Evolutionary conservation across 2,113 vertebrate species (phyloP).

Genomic region (Trogon melanurus): DNA sequence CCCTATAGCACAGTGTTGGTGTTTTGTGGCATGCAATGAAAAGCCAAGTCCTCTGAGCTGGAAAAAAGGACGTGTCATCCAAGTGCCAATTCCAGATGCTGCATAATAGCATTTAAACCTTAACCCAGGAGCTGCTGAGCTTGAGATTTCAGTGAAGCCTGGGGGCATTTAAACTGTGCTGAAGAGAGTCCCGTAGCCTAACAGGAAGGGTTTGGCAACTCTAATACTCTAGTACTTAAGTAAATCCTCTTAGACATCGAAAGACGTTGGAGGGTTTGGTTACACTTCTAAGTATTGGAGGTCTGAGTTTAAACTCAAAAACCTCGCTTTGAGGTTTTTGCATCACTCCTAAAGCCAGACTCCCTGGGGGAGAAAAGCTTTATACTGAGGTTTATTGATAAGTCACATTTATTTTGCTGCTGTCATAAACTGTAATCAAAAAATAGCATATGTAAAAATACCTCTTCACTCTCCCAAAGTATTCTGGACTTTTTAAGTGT

Average conservation of each 20-base stretch:
- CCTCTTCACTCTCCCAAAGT: not conserved
- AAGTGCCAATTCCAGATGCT: not conserved
- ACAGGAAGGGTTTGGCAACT: not conserved
- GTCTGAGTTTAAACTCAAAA: not conserved
- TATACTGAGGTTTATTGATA: not conserved
- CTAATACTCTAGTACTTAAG: accelerated
- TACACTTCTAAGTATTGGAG: not conserved
- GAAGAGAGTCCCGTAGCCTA: not conserved
- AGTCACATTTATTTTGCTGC: not conserved
- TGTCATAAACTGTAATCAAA: not conserved
- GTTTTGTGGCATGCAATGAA: not conserved
- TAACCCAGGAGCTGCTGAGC: not conserved
- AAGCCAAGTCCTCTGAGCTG: not conserved
- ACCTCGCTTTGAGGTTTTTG: not conserved
- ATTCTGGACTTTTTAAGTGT: not conserved
- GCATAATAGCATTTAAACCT: accelerated
- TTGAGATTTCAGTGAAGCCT: not conserved
- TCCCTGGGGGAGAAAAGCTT: not conserved
- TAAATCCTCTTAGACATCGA: not conserved
- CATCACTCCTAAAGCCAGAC: not conserved
- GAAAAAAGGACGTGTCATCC: not conserved
- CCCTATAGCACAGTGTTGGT: accelerated
- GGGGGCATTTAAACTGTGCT: not conserved
- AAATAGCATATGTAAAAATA: not conserved
- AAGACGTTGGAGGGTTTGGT: not conserved